Conservation (phyloP, 1,140 invertebrate genomes). For the Leptinotarsa texana region DNA sequence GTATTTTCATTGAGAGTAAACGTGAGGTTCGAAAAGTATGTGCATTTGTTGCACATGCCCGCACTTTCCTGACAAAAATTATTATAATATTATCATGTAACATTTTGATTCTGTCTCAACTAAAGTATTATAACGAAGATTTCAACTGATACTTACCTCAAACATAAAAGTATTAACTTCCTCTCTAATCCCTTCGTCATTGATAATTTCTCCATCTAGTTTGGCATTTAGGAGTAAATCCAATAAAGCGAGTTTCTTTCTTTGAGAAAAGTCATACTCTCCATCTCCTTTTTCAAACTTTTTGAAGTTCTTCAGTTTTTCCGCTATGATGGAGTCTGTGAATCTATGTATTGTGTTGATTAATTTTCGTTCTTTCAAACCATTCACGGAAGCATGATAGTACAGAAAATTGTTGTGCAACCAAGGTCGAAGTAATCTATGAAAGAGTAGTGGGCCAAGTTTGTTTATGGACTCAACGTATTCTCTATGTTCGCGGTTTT, state of each 20-base stretch:
- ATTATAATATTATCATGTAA: not conserved
- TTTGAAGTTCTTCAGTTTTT: conserved; percentile 32
- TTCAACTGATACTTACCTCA: conserved; percentile 55
- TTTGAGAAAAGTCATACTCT: conserved; percentile 40
- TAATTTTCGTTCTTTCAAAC: conserved; percentile 56
- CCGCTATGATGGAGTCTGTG: conserved; percentile 57
- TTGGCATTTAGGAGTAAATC: conserved; percentile 73
- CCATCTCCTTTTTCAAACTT: conserved; percentile 16
- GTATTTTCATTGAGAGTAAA: not conserved
- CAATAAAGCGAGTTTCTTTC: conserved; percentile 75
- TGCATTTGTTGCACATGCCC: too few relatives aligned
- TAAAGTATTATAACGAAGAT: not conserved
- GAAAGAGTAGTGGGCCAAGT: conserved; percentile 55
- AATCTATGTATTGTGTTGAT: conserved; percentile 67
- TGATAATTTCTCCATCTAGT: conserved; percentile 58
- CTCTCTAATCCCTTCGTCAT: conserved; percentile 71
- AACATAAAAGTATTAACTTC: conserved; percentile 87
- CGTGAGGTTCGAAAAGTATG: too few relatives aligned
- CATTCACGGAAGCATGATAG: conserved; percentile 49
- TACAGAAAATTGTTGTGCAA: conserved; percentile 62
- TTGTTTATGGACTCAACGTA: conserved; percentile 63
- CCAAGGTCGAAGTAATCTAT: conserved; percentile 65
- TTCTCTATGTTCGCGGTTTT: conserved; percentile 61
- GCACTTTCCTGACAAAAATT: too few relatives aligned
- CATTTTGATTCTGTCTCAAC: not conserved